These are phyloP conservation scores for Chelonia mydas DNA, from an alignment of 2,797 vertebrate genomes.

Conservation along the genomic window DNA sequence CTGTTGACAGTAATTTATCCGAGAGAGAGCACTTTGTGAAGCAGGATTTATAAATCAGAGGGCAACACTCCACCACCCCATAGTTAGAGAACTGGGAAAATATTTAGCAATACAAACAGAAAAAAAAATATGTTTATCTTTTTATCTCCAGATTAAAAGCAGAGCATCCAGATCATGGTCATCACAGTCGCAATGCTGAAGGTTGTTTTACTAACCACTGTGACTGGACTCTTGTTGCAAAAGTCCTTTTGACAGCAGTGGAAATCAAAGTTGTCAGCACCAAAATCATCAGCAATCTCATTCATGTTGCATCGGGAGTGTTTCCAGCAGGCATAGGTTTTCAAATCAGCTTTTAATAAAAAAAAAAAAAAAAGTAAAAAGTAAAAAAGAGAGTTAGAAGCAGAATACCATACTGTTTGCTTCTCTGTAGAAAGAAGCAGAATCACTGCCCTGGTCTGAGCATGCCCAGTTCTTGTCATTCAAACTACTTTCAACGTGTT, in stretches of 20 bases:
- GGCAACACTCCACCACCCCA: not conserved
- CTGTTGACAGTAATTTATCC: not conserved
- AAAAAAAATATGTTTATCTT: not conserved
- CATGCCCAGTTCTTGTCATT: not conserved
- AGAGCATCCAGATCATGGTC: not conserved
- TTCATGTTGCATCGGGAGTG: not conserved
- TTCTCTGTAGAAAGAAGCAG: accelerated
- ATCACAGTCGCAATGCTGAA: slow-evolving; percentile 45
- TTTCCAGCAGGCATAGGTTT: slow-evolving; percentile 64
- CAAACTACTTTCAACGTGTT: not conserved
- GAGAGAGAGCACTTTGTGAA: not conserved
- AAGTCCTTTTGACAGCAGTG: slow-evolving; percentile 64
- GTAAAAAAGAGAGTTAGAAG: not conserved
- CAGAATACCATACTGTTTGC: not conserved
- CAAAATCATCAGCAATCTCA: slow-evolving; percentile 36
- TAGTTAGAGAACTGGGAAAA: not conserved
- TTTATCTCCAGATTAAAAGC: not conserved
- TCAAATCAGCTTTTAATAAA: slow-evolving; percentile 52
- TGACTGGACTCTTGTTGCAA: slow-evolving; percentile 54
- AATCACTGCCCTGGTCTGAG: not conserved
- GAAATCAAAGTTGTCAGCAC: slow-evolving; percentile 49
- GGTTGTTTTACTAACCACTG: slow-evolving; percentile 49
- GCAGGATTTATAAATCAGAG: not conserved
- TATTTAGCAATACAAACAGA: not conserved
- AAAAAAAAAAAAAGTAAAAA: not conserved